Conservation (phyloP, 2,113 vertebrate species). For the Brachyhypopomus gauderio region DNA sequence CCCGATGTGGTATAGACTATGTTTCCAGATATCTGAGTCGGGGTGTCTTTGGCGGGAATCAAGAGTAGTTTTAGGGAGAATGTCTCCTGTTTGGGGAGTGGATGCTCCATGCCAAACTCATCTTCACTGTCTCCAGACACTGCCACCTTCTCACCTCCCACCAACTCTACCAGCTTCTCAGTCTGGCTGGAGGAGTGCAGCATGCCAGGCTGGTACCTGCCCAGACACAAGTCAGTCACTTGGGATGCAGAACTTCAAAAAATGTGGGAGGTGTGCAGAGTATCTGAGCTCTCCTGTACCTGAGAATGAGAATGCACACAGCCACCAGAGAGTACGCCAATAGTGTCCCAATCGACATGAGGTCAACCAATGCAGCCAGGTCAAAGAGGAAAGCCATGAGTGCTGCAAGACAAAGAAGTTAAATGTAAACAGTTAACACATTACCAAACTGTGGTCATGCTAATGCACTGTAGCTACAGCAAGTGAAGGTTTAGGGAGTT, state of each 20-base stretch:
- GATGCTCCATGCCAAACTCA: slow-evolving; percentile 56
- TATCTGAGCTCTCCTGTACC: slow-evolving; percentile 68
- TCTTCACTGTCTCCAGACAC: slow-evolving; percentile 68
- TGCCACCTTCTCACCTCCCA: slow-evolving; percentile 71
- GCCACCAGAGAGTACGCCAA: slow-evolving; percentile 93
- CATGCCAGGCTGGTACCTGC: slow-evolving; percentile 85
- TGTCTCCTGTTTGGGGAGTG: slow-evolving; percentile 56
- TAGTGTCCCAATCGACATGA: slow-evolving; percentile 97
- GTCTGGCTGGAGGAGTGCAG: slow-evolving; percentile 70
- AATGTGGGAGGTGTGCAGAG: background rate
- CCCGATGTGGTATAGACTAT: slow-evolving; percentile 85
- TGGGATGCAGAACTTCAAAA: no score
- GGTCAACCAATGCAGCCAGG: slow-evolving; percentile 88
- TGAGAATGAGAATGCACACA: slow-evolving; percentile 92
- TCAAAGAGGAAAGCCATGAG: slow-evolving; percentile 91
- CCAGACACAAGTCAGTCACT: background rate
- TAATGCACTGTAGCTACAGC: background rate
- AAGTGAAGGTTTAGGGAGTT: background rate
- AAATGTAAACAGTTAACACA: background rate
- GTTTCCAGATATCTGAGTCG: slow-evolving; percentile 79
- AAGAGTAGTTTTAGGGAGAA: slow-evolving; percentile 74
- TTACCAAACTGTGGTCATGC: background rate
- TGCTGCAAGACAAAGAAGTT: slow-evolving; percentile 69
- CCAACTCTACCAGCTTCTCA: slow-evolving; percentile 81
- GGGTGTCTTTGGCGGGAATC: slow-evolving; percentile 67